Base-by-base conservation (phyloP, 2,888 invertebrate species). In the Cryptosula pallasiana region DNA sequence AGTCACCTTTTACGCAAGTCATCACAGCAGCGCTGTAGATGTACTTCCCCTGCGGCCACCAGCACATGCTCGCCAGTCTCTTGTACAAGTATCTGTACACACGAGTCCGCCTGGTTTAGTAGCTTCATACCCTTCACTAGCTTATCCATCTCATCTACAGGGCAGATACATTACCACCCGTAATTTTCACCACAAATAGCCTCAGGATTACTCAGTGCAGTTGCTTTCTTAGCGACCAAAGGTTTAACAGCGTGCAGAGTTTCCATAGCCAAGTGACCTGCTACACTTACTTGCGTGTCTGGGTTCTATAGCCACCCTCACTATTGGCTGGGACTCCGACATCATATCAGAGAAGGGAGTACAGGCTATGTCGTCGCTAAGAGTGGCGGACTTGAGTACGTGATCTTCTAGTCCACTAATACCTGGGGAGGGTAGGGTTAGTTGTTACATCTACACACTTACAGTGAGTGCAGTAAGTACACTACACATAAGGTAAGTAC, bases 31-130 rank as follows among this genome's bases (percentile, higher is more conserved):
- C 95, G 90, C 82, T 97, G 93, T 71, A 99, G 88, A 85, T 99
- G 99, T 0, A 99, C 93, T 87, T 99, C 96, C 0, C 99, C 99
- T 0, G 97, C 92, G 0, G 98, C 96, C 1, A 94, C 90, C 35
- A 99, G 87, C 0, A 99, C 93, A 81, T 95, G 91, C 82, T 99
- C 98, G 0, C 99, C 99, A 0, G 92, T 94, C 81, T 95, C 93
- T 84, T 96, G 94, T 23, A 97, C 88, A 71, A 83, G 74, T 2
- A 86, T 81, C 73, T 82, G 79, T 0, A 96, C 95, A 84, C 95
- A 94, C 0, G 95, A 93, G 86, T 98, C 97, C 0, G 94, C 92
- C 86, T 96, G 95, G 84, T 95, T 94, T 9, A 98, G 87, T 29
- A 96, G 86, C 81, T 91, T 91, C 36, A 98, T 86, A 0, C 95